Base-by-base conservation (phyloP, 1,140 invertebrate species). In the Philopotamus ludificatus region DNA sequence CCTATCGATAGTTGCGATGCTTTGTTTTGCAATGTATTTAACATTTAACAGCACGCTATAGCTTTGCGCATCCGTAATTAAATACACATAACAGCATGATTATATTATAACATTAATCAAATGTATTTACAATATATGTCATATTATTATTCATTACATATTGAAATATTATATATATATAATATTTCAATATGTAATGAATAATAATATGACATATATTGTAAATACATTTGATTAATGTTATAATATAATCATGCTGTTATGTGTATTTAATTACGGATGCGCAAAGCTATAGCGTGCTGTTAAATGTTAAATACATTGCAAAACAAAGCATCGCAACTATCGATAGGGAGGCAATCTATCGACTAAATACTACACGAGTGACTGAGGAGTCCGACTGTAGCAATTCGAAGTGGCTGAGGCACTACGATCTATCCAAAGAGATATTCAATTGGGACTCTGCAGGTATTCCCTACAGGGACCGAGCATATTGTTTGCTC, bases 181-280 rank as follows among this genome's bases (percentile, higher is more conserved):
- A 22, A 50, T 10, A 20, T 20, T 50, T 10, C 9, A 20, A 3
- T 50, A 3, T 50, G 1, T 50, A 20, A 20, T 2, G 1, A 1
- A 50, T 50, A 12, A 20, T 18, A 50, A 21, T 3, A 15, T 1
- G 22, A 18, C 16, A 22, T 3, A 20, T 18, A 50, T 50, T 2
- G 15, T 12, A 12, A 50, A n/a, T n/a, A n/a, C n/a, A n/a, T n/a
- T n/a, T n/a, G n/a, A n/a, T n/a, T n/a, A 18, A 20, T 50, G 3
- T 50, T 16, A 20, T 18, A 20, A 50, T 50, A 16, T 21, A 50
- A 44, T 44, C n/a, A 9, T 9, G 18, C n/a, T 3, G n/a, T 44
- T 44, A 44, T 18, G 18, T 44, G n/a, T 44, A 18, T 44, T 44
- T n/a, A n/a, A n/a, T n/a, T n/a, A 44, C 42, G 42, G 42, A 44